Base-by-base conservation (phyloP, 2,888 invertebrate genomes). In the Trissoscelio sp. region DNA sequence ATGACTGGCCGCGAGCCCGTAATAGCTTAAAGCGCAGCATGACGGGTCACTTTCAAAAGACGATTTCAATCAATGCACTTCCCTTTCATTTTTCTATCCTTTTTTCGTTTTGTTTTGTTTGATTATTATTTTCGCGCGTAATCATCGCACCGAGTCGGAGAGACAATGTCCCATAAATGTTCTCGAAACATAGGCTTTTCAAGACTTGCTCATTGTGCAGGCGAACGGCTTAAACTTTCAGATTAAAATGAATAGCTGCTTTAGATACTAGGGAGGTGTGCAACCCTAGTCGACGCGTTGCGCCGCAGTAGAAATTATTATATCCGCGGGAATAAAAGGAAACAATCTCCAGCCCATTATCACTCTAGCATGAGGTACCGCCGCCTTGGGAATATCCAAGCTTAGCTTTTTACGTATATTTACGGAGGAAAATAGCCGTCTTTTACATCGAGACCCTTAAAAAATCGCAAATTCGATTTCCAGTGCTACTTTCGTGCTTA, bases 311-410 rank as follows among this genome's bases (percentile, higher is more conserved):
- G 75, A 79, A 81, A 87, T 87, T 86, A 87, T 88, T 87, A 85
- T 87, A 86, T 87, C 84, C 85, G 72, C 75, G 82, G 81, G 84
- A 87, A 88, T 87, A 87, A 87, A 87, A 86, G 87, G 86, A 87
- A 87, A 87, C 87, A 87, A 88, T 87, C 88, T 86, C 85, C 77
- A 85, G 83, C 85, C 85, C 86, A 87, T 87, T 88, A 87, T 88
- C 87, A 79, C 85, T 79, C 83, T 81, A 80, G 83, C 83, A 80
- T 85, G 82, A 87, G 84, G 82, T 34, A 79, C 73, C 46, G 64
- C 37, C 60, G 31, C 53, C 78, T 66, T 31, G 74, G 53, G 79
- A 82, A 83, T 73, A 69, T 69, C 69, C 79, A 57, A 69, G 51
- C 66, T 77, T 79, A 72, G 75, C 67, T 69, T 77, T 73, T 78